A percentile compares a stretch with the other conserved stretches of the same genome.
phyloP scores from a whole-genome alignment of 1,140 invertebrate species.

The Leptoteleia sp. region DNA sequence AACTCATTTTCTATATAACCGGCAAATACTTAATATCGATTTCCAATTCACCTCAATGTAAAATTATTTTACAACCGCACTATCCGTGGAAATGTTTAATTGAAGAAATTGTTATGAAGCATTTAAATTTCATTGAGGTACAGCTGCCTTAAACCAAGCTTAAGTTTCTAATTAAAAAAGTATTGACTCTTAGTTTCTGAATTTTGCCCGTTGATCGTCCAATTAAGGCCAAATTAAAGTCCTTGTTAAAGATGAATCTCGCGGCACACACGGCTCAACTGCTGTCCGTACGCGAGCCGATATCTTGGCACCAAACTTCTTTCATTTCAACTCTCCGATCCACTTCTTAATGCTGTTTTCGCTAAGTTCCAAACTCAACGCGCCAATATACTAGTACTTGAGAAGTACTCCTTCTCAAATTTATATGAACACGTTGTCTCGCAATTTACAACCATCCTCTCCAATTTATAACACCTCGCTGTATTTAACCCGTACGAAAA shows the following conservation, averaged over 20 bases:
- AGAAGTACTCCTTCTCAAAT: constrained; percentile 5
- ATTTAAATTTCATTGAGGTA: background rate
- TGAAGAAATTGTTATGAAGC: background rate
- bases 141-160: background rate
- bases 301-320: constrained; percentile 41
- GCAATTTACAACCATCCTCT: constrained; percentile 6
- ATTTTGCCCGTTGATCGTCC: constrained; percentile 19
- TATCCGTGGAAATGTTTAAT: background rate
- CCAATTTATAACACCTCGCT: background rate
- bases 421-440: constrained; percentile 21
- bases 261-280: constrained; percentile 18
- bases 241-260: constrained; percentile 36
- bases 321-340: constrained; percentile 36
- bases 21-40: too few species aligned
- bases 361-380: constrained; percentile 24
- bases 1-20: too few species aligned
- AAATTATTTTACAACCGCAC: background rate
- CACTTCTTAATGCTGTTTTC: constrained; percentile 35
- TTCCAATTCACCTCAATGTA: background rate
- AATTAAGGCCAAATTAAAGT: constrained; percentile 34
- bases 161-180: constrained; percentile 7
- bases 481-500: background rate
- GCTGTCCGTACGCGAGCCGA: constrained; percentile 13
- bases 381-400: too few species aligned
- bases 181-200: constrained; percentile 14